Base-by-base conservation (phyloP, 2,888 invertebrate genomes). In the Chrysolina oricalcia region DNA sequence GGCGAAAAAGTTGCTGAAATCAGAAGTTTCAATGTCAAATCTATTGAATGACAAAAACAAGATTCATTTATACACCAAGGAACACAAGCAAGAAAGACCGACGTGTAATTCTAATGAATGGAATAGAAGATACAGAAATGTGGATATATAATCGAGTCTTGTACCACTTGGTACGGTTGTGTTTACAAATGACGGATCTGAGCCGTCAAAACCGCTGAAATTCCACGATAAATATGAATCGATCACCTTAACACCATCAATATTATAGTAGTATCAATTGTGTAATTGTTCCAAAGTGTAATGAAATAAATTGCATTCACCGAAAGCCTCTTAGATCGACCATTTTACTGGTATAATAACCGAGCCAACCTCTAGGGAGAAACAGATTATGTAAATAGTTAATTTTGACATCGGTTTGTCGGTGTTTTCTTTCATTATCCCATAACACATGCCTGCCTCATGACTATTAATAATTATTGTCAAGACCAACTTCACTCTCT, bases 391-490 rank as follows among this genome's bases (percentile, higher is more conserved):
- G 59, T 59, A 35, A 3, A 59, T 27, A 15, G 27, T 59, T 59
- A 27, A 59, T 27, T 59, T n/a, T 27, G 59, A 53, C 50, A 19
- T 50, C 50, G n/a, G 50, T 50, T 19, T 19, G 50, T 59, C 59
- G 17, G 27, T 35, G 27, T 59, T 59, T 59, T 35, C 59, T 59
- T 59, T 35, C 59, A 59, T 59, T 9, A 27, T 59, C 15, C 59
- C 27, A 59, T 17, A 59, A 59, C 59, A 59, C 59, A 35, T 59
- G 27, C 59, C 27, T 35, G 59, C 6, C 59, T 59, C 23, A 59
- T 59, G 27, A 59, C 59, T 59, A 59, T 59, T 59, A n/a, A 59
- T 59, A 59, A 35, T 59, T 9, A 59, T 53, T 59, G 59, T 59
- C 13, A 59, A 59, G 59, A 27, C 27, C 8, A 27, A 59, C 59